A percentile compares a stretch with the other conserved stretches of the same genome.
phyloP scores from a whole-genome alignment of 2,888 invertebrate species.

The Cactoblastis cactorum region DNA sequence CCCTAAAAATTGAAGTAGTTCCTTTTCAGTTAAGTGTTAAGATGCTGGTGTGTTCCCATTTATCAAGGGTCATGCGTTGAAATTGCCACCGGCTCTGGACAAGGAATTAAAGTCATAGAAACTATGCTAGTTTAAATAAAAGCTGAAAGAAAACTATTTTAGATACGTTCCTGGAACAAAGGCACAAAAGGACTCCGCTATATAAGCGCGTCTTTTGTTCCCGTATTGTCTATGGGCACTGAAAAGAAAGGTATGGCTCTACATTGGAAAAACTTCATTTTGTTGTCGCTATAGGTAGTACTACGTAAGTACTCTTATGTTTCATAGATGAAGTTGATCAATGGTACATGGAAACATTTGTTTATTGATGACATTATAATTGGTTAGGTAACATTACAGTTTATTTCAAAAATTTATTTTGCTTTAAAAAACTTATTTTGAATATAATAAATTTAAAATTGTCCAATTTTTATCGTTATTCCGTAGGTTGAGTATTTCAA shows the following conservation, averaged over 20 bases:
- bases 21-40: no score
- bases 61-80: not conserved
- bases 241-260: not conserved
- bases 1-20: not conserved
- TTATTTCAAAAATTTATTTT: no score
- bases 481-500: no score
- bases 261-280: not conserved
- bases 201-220: conserved; percentile 4
- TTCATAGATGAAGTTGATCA: no score
- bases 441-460: no score
- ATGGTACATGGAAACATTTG: no score
- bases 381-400: no score
- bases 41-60: not conserved
- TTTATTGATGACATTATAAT: no score
- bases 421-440: no score
- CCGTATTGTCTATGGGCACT: not conserved
- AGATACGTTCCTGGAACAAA: conserved; percentile 5
- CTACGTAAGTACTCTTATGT: not conserved
- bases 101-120: not conserved
- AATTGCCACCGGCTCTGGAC: not conserved
- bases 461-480: no score
- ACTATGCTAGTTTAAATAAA: not conserved
- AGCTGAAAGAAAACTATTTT: not conserved
- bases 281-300: not conserved
- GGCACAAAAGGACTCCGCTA: not conserved